phyloP scores from a whole-genome alignment of 92 coral and sea anemone species.

The Montipora capitata region DNA sequence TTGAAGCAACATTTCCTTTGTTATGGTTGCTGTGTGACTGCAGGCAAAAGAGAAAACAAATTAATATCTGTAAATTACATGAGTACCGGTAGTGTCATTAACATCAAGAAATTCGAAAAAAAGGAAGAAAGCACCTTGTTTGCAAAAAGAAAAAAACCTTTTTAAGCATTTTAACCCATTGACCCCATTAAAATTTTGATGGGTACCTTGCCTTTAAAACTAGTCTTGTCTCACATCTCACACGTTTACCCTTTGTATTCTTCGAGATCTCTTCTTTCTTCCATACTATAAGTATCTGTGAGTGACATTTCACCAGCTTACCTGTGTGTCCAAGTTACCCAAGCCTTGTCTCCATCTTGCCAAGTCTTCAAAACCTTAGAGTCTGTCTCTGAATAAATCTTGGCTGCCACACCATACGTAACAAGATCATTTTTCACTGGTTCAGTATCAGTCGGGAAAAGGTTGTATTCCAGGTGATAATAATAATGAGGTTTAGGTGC shows the following conservation, averaged over 20 bases:
- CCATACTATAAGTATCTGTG: no score
- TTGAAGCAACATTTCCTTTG: constrained; percentile 83
- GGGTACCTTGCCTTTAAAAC: no score
- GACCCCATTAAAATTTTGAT: no score
- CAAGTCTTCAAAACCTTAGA: constrained; percentile 96
- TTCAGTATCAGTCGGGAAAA: constrained; percentile 89
- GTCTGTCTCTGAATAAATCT: constrained; percentile 93
- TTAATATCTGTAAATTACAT: neutral
- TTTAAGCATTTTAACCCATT: no score
- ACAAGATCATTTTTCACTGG: constrained; percentile 96
- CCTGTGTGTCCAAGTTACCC: constrained; percentile 99
- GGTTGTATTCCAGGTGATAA: constrained; percentile 92
- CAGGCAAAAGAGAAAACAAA: neutral
- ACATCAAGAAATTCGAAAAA: no score
- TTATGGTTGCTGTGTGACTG: constrained; percentile 85
- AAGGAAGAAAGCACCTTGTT: no score
- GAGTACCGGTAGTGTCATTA: no score
- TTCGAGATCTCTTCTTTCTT: no score
- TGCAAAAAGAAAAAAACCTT: no score
- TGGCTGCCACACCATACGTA: constrained; percentile 97
- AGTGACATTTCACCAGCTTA: neutral
- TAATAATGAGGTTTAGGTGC: constrained; percentile 97
- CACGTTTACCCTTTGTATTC: no score
- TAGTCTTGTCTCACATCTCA: no score
- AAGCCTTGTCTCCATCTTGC: constrained; percentile 88